Base-by-base conservation (phyloP, 2,888 invertebrate genomes). In the Thelaira solivaga region DNA sequence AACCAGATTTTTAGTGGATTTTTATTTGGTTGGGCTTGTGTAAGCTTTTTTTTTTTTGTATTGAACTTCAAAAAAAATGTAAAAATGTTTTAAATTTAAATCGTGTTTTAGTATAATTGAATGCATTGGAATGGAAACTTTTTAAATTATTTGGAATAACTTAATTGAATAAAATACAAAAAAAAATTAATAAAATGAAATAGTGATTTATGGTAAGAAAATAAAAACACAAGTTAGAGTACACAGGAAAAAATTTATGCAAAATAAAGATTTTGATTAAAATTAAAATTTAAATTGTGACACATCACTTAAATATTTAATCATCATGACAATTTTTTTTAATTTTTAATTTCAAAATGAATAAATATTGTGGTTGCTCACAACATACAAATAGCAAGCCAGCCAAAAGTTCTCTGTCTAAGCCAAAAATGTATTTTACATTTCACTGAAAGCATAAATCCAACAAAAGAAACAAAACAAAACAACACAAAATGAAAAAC, bases 1-100 rank as follows among this genome's bases (percentile, higher is more conserved):
- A 61, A 69, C 49, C 49, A 69, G 69, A 69, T 51, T 69, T 69
- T 61, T 39, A 39, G 22, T 20, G 49, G 22, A 61, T 29, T 47
- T 47, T 47, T 36, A 26, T 49, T 69, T 10, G 13, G 0, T 6
- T 8, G n/a, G n/a, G n/a, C n/a, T n/a, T n/a, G n/a, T n/a, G n/a
- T n/a, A n/a, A 10, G 22, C 43, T 31, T 45, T 41, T 39, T 64
- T 36, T 49, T 34, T 24, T 4, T 29, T 20, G 2, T n/a, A n/a
- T 26, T n/a, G 20, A 31, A 31, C 10, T n/a, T 10, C 13, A 47
- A 57, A 26, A 43, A 62, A 53, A 24, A n/a, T 36, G 4, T 53
- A 45, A 49, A 49, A 59, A 43, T 31, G 34, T 43, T 18, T 39
- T 61, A 55, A 31, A 55, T 36, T 51, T 34, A 53, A 53, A 61